phyloP scores from a whole-genome alignment of 2,113 vertebrate species.

The Myanophis thanlyinensis region DNA sequence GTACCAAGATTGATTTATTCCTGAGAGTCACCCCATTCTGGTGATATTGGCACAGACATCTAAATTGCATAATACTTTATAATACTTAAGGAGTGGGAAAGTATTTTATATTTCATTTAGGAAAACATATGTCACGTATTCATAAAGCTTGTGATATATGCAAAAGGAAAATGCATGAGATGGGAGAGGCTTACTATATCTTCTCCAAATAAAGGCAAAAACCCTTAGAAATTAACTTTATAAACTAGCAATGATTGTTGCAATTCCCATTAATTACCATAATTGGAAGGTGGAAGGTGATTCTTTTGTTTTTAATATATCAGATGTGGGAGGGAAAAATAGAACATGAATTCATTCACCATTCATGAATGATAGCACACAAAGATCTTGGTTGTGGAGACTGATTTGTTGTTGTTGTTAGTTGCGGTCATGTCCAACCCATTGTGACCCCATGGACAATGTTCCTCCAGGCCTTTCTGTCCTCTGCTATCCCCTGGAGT shows the following conservation, averaged over 20 bases:
- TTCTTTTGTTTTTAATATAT: not conserved
- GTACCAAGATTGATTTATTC: not conserved
- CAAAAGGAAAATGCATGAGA: not conserved
- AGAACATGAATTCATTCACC: not conserved
- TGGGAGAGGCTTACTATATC: not conserved
- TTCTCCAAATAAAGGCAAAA: not conserved
- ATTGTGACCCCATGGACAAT: too few species aligned
- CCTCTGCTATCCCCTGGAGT: too few species aligned
- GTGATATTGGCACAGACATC: not conserved
- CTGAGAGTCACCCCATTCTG: not conserved
- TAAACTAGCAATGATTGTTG: not conserved
- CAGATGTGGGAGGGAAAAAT: not conserved
- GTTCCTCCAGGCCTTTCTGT: too few species aligned
- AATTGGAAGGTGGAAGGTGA: not conserved
- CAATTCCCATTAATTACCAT: not conserved
- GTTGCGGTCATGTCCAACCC: too few species aligned
- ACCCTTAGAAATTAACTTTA: not conserved
- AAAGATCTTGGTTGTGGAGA: not conserved
- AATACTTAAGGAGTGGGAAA: not conserved
- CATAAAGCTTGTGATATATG: not conserved
- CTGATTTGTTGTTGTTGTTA: too few species aligned
- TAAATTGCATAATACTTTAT: not conserved
- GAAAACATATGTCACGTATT: not conserved
- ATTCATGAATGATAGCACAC: not conserved
- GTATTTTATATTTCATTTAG: not conserved